phyloP scores from a whole-genome alignment of 2,113 vertebrate genomes.

The Sula dactylatra region DNA sequence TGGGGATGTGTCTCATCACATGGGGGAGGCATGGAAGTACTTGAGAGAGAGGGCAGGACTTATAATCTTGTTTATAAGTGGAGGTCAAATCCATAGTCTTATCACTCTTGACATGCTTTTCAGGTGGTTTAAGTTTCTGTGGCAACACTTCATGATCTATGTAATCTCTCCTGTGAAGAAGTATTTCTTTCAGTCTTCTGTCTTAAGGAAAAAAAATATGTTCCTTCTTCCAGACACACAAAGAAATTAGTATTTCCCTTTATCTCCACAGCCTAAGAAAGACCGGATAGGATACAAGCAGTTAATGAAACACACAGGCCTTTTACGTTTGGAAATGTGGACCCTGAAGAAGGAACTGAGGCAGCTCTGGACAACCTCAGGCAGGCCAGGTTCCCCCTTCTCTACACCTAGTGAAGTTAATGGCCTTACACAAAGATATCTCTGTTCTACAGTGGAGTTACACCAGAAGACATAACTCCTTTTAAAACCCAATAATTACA shows the following conservation, averaged over 20 bases:
- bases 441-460: not conserved
- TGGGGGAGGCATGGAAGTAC: conserved; percentile 14
- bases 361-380: not conserved
- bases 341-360: not conserved
- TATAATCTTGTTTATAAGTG: conserved; percentile 65
- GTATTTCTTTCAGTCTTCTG: not conserved
- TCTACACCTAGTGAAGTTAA: not conserved
- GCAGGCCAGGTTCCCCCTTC: not conserved
- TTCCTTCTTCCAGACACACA: not conserved
- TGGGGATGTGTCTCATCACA: not conserved
- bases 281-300: not conserved
- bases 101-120: not conserved
- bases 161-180: conserved; percentile 64
- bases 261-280: not conserved
- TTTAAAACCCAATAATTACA: not conserved
- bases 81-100: conserved; percentile 65
- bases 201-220: not conserved
- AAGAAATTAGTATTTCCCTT: not conserved
- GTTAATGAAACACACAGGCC: not conserved
- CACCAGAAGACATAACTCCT: not conserved
- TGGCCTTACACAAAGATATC: not conserved
- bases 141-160: conserved; percentile 31
- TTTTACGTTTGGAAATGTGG: not conserved
- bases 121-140: not conserved
- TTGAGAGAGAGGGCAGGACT: not conserved